phyloP scores from a whole-genome alignment of 2,888 invertebrate species.

The Ichneumoninae sp. region DNA sequence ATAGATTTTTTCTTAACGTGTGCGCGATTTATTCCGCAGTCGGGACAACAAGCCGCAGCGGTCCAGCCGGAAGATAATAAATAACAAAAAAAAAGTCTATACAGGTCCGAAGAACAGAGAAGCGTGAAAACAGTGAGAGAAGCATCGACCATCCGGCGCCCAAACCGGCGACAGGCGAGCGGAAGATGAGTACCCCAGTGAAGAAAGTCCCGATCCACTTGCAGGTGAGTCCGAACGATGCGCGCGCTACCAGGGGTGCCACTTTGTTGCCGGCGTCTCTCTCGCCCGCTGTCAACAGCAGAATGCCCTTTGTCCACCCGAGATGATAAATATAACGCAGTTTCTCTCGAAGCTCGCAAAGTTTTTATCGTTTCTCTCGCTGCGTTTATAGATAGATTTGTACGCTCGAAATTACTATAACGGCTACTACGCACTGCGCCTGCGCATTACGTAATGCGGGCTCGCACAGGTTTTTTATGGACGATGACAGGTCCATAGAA shows the following conservation, averaged over 20 bases:
- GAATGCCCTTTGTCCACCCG: constrained; percentile 40
- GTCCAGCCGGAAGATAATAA: not conserved
- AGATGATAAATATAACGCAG: not conserved
- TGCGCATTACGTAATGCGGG: constrained; percentile 52
- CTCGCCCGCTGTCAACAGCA: constrained; percentile 19
- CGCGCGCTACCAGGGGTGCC: constrained; percentile 7
- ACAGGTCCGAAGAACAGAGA: not conserved
- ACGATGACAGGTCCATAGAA: constrained; percentile 21
- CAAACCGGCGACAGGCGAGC: constrained; percentile 35
- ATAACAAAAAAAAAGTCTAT: constrained; percentile 2
- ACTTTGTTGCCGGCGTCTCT: constrained; percentile 19
- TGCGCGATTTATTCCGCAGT: constrained; percentile 35
- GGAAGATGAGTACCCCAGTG: constrained; percentile 91
- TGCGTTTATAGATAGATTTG: not conserved
- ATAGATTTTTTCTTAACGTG: constrained; percentile 11
- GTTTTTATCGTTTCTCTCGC: constrained; percentile 2
- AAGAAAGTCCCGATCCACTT: constrained; percentile 98
- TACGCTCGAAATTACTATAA: constrained; percentile 10
- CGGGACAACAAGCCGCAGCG: constrained; percentile 12
- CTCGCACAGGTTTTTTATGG: constrained; percentile 31
- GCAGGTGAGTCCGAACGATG: constrained; percentile 88
- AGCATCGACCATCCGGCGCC: constrained; percentile 28
- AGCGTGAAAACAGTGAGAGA: not conserved
- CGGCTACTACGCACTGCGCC: constrained; percentile 25
- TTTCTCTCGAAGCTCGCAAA: not conserved